Evolutionary conservation across 2,113 vertebrate genomes (phyloP).

Genomic region (Harpagus bidentatus): DNA sequence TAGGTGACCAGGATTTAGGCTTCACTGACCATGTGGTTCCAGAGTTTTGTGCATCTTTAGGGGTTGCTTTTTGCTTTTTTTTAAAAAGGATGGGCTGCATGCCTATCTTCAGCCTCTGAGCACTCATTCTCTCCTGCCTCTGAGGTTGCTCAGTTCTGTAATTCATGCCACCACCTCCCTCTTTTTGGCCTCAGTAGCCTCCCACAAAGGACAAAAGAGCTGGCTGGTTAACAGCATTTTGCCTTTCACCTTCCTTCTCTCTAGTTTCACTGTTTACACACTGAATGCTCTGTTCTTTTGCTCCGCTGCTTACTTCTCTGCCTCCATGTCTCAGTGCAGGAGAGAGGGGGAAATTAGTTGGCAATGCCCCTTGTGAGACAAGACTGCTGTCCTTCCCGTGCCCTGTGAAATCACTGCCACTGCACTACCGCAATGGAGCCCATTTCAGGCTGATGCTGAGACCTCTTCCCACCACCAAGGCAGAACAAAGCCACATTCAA

Average conservation of each 20-base stretch:
- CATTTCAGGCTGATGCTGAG: background rate
- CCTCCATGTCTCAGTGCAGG: background rate
- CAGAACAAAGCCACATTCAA: background rate
- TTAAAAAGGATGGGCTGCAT: background rate
- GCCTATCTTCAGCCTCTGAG: background rate
- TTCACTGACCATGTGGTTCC: background rate
- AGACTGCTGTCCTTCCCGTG: fast-evolving
- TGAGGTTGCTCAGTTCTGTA: background rate
- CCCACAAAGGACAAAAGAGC: background rate
- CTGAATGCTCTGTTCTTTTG: background rate
- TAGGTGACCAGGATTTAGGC: background rate
- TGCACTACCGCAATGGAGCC: background rate
- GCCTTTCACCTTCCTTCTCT: background rate
- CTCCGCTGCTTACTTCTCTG: background rate
- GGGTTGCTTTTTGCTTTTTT: background rate
- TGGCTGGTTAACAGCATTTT: background rate
- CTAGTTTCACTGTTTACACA: background rate
- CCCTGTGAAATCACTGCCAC: background rate
- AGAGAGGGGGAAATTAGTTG: background rate
- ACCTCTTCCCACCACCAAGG: background rate
- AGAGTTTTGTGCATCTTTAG: background rate
- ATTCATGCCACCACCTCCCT: background rate
- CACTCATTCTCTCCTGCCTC: background rate
- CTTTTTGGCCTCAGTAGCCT: background rate
- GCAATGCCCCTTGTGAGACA: background rate